These are phyloP conservation scores for Romanogobio albipinnatus DNA, from an alignment of 2,113 vertebrate species.

Conservation along the genomic window DNA sequence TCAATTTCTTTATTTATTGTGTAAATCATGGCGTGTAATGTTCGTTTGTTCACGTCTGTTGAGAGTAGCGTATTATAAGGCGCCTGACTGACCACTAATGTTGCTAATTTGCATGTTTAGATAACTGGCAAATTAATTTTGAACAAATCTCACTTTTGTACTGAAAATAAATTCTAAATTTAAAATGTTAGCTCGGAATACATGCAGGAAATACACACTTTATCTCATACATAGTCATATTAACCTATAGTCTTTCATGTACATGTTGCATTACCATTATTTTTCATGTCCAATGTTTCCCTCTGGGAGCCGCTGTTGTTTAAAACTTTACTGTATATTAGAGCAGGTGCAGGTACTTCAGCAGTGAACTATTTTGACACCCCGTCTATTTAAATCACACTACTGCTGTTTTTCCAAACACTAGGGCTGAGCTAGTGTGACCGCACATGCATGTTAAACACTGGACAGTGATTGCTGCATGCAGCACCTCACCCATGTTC, in stretches of 20 bases:
- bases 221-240: background rate
- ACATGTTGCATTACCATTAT: background rate
- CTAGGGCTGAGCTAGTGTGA: background rate
- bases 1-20: background rate
- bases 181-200: background rate
- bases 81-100: background rate
- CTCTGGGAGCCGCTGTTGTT: conserved; percentile 56
- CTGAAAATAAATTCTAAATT: too few relatives aligned
- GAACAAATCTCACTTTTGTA: background rate
- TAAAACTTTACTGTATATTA: background rate
- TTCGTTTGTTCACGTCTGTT: background rate
- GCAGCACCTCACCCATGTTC: background rate
- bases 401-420: conserved; percentile 13
- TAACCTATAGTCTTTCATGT: background rate
- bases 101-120: background rate
- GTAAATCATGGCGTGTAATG: background rate
- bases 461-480: background rate
- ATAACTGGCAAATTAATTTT: background rate
- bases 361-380: background rate
- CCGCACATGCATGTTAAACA: background rate
- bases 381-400: conserved; percentile 11
- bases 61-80: background rate
- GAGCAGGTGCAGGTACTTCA: conserved; percentile 39
- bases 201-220: too few relatives aligned
- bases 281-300: conserved; percentile 4